Conservation (phyloP, 1,140 invertebrate species). For the Cotesia glomerata region DNA sequence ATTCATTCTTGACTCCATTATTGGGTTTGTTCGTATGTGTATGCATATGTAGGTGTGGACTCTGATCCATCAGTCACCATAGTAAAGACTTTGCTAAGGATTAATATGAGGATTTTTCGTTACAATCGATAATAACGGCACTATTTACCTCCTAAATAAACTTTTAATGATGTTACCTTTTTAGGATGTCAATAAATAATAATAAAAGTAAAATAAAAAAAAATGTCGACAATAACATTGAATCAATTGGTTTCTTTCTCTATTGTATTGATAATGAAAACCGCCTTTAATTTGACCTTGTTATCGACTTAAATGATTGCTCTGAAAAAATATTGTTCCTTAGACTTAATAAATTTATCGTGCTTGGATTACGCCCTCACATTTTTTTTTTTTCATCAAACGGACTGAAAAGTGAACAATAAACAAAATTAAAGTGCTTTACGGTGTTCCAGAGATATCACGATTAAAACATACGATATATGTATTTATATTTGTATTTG, state of each 20-base stretch:
- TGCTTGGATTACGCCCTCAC: not conserved
- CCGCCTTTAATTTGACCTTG: not conserved
- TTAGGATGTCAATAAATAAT: too few species aligned
- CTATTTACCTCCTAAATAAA: too few species aligned
- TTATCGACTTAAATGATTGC: not conserved
- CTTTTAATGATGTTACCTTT: too few species aligned
- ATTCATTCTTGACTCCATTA: not conserved
- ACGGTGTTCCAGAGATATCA: conserved; percentile 39
- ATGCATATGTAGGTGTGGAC: not conserved
- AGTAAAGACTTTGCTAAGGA: too few species aligned
- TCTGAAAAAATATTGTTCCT: too few species aligned
- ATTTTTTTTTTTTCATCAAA: not conserved
- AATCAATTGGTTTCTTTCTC: conserved; percentile 1
- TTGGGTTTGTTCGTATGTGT: not conserved
- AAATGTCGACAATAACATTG: too few species aligned
- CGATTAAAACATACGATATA: conserved; percentile 32
- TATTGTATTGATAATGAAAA: not conserved
- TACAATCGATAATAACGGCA: too few species aligned
- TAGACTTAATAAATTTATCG: too few species aligned
- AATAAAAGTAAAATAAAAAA: too few species aligned
- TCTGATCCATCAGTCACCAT: too few species aligned
- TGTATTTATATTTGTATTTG: not conserved
- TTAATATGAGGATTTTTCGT: too few species aligned
- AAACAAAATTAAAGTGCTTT: conserved; percentile 49
- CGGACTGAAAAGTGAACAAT: conserved; percentile 22